These are phyloP conservation scores for Quadroppia sp. DNA, from an alignment of 2,888 invertebrate species.

Conservation along the genomic window DNA sequence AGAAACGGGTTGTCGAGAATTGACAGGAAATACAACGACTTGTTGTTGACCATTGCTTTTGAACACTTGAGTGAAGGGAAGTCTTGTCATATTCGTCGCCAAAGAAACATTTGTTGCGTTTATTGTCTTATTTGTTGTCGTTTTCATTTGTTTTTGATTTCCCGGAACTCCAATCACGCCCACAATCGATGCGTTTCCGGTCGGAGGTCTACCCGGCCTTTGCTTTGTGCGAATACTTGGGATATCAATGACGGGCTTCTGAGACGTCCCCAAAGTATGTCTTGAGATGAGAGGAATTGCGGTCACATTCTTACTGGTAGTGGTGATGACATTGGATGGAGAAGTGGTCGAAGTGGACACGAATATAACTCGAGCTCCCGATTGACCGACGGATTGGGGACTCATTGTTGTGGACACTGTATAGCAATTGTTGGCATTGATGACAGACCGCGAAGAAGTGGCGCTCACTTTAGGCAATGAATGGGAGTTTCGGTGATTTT, in stretches of 20 bases:
- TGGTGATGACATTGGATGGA: not conserved
- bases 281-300: constrained; percentile 1
- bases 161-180: constrained; percentile 10
- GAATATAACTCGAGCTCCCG: constrained; percentile 13
- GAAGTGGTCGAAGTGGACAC: not conserved
- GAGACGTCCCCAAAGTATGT: not conserved
- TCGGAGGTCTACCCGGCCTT: constrained; percentile 10
- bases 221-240: not conserved
- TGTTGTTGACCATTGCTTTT: constrained; percentile 49
- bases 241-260: not conserved
- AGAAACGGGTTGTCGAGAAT: constrained; percentile 23
- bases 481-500: not conserved
- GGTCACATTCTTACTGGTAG: not conserved
- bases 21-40: constrained; percentile 31
- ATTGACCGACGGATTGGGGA: not conserved
- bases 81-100: not conserved
- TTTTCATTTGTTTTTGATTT: not conserved
- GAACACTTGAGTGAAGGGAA: constrained; percentile 46
- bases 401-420: not conserved
- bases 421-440: constrained; percentile 1
- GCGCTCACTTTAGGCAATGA: not conserved
- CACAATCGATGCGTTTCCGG: not conserved
- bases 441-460: not conserved
- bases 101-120: constrained; percentile 9
- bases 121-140: not conserved